A percentile compares a stretch with the other conserved stretches of the same genome.
Evolutionary conservation across 1,140 invertebrate genomes (phyloP).

Genomic region (Bactericera cockerelli): DNA sequence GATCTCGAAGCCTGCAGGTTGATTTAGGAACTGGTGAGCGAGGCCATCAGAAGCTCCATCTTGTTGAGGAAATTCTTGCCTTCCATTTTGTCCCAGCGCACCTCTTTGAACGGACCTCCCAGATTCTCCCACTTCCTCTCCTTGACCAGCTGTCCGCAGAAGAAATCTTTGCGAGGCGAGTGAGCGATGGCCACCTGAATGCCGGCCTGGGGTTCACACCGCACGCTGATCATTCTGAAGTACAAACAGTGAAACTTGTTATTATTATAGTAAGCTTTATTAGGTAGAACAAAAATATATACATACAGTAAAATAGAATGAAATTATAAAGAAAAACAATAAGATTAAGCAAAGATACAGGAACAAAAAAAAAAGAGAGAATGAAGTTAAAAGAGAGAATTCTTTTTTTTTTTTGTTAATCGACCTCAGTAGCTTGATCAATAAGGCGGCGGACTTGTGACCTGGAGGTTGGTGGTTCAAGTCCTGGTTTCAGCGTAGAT

Average conservation of each 20-base stretch:
- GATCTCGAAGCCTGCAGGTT: too few relatives aligned
- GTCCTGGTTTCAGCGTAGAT: too few relatives aligned
- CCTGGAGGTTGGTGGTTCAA: too few relatives aligned
- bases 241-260: too few relatives aligned
- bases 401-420: too few relatives aligned
- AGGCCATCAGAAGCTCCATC: conserved; percentile 92
- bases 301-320: too few relatives aligned
- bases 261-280: neutral
- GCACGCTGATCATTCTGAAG: conserved; percentile 69
- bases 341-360: too few relatives aligned
- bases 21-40: conserved; percentile 49
- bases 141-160: conserved; percentile 66
- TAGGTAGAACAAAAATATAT: too few relatives aligned
- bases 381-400: neutral
- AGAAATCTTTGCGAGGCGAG: conserved; percentile 72
- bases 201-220: conserved; percentile 60
- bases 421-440: too few relatives aligned
- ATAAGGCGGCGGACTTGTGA: too few relatives aligned
- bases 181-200: conserved; percentile 59
- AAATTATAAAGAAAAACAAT: too few relatives aligned
- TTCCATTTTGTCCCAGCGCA: conserved; percentile 85
- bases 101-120: conserved; percentile 76
- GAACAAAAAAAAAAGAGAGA: too few relatives aligned
- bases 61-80: conserved; percentile 94
- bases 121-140: conserved; percentile 84